Evolutionary conservation across 2,888 invertebrate genomes (phyloP).

Genomic region (Acronicta alni): DNA sequence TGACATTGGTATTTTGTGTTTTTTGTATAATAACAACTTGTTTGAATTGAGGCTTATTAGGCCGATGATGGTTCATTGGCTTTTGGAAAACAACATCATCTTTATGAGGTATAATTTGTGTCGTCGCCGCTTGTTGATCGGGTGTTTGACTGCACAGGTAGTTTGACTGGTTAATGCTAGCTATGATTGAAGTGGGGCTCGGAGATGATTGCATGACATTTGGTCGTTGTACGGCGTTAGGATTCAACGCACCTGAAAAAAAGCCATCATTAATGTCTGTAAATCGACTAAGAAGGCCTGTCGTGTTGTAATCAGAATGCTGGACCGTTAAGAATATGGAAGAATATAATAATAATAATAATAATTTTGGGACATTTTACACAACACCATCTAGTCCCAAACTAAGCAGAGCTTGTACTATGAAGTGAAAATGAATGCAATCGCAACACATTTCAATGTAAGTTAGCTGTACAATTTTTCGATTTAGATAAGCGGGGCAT

Average conservation of each 20-base stretch:
- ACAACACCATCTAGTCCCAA: no score
- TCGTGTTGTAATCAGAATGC: no score
- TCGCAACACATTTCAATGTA: no score
- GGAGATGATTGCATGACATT: slow-evolving; percentile 82
- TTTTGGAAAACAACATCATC: slow-evolving; percentile 66
- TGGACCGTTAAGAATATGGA: no score
- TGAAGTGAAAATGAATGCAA: no score
- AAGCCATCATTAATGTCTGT: not conserved
- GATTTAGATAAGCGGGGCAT: no score
- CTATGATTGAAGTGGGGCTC: slow-evolving; percentile 84
- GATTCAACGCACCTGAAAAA: slow-evolving; percentile 71
- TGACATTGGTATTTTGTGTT: slow-evolving; percentile 52
- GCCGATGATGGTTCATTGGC: slow-evolving; percentile 59
- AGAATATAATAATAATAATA: no score
- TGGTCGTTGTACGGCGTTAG: slow-evolving; percentile 73
- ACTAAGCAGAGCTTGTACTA: no score
- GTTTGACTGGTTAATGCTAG: slow-evolving; percentile 84
- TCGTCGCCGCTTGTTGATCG: slow-evolving; percentile 58
- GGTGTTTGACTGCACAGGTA: slow-evolving; percentile 79
- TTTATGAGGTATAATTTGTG: slow-evolving; percentile 57
- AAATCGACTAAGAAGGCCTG: no score
- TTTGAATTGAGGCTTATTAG: slow-evolving; percentile 66
- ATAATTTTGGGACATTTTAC: no score
- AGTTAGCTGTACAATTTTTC: no score
- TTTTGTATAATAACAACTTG: slow-evolving; percentile 75